Percentiles rank a stretch among this genome's conserved stretches.
phyloP scores from a whole-genome alignment of 2,113 vertebrate genomes.

The Trematomus loennbergii region DNA sequence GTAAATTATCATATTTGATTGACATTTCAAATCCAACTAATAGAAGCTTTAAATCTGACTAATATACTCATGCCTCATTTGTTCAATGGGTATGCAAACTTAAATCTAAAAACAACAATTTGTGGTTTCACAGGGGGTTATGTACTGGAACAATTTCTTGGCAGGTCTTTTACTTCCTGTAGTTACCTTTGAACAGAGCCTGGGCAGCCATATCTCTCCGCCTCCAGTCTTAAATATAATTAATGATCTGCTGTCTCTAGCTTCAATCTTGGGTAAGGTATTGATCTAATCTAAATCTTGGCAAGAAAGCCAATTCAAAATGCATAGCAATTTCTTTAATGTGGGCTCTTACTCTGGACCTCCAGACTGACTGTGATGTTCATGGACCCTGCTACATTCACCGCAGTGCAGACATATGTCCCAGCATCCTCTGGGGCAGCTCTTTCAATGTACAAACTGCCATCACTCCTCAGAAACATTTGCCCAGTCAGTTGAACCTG shows the following conservation, averaged over 20 bases:
- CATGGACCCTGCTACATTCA: constrained; percentile 85
- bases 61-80: background rate
- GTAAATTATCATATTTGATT: no score
- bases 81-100: background rate
- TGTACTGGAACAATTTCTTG: background rate
- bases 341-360: constrained; percentile 85
- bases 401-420: constrained; percentile 87
- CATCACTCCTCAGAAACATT: constrained; percentile 84
- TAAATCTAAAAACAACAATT: background rate
- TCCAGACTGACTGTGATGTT: constrained; percentile 84
- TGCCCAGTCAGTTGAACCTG: constrained; percentile 81
- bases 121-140: background rate
- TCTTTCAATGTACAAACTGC: constrained; percentile 88
- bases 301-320: background rate
- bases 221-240: no score
- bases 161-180: background rate
- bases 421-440: constrained; percentile 81
- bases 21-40: no score
- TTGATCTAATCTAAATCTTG: background rate
- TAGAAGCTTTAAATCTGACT: background rate
- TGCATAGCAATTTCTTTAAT: background rate
- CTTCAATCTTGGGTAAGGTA: background rate
- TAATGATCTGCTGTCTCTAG: background rate
- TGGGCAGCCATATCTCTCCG: background rate
- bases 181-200: background rate